Percentiles rank a stretch among this genome's conserved stretches.
These are phyloP conservation scores for Parapsyche elsis DNA, from an alignment of 1,140 invertebrate species.

Conservation along the genomic window DNA sequence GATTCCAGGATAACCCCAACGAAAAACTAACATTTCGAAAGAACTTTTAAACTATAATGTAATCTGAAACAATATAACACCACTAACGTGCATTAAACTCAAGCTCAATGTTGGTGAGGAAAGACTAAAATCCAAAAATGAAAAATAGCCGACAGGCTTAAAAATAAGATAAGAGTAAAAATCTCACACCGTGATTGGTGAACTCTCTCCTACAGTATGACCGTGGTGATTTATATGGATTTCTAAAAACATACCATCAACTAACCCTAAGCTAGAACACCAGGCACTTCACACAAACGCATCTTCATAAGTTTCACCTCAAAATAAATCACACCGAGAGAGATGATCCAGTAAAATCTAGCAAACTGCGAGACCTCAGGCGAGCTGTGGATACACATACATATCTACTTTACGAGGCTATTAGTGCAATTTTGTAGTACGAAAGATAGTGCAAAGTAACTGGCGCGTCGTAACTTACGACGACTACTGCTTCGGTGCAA, in stretches of 20 bases:
- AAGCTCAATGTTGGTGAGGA: neutral
- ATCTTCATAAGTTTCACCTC: neutral
- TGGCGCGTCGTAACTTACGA: neutral
- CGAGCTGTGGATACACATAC: too few species aligned
- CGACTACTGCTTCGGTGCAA: neutral
- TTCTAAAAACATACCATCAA: conserved; percentile 14
- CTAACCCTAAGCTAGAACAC: neutral
- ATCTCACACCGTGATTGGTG: neutral
- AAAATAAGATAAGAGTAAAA: conserved; percentile 4
- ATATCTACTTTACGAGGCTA: too few species aligned
- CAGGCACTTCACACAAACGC: conserved; percentile 7
- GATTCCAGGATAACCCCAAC: too few species aligned
- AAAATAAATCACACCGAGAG: neutral
- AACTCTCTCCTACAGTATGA: neutral
- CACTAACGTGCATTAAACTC: neutral
- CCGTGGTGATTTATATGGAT: conserved; percentile 5
- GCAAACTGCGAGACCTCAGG: too few species aligned
- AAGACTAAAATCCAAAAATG: neutral
- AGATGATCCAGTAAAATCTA: too few species aligned
- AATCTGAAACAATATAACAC: too few species aligned
- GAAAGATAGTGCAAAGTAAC: neutral
- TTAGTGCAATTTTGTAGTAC: too few species aligned
- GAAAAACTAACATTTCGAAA: too few species aligned
- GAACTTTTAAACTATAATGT: too few species aligned
- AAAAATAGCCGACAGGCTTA: neutral